A percentile compares a stretch with the other conserved stretches of the same genome.
These are phyloP conservation scores for Morphnarchus princeps DNA, from an alignment of 2,113 vertebrate species.

Conservation along the genomic window DNA sequence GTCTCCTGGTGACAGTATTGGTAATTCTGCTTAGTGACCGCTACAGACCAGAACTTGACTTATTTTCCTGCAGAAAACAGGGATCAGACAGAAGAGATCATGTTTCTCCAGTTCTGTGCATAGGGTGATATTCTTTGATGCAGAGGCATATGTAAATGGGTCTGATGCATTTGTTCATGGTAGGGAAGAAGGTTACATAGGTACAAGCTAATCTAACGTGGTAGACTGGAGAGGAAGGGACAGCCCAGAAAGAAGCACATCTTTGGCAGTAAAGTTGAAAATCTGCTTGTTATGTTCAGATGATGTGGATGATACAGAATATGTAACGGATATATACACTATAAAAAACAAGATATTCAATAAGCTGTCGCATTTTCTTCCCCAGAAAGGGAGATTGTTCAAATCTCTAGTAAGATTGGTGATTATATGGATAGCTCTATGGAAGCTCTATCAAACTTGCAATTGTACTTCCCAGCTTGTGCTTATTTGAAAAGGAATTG, in stretches of 20 bases:
- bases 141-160: background rate
- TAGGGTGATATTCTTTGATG: background rate
- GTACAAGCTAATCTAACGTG: no score
- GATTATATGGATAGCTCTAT: background rate
- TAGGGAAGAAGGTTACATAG: background rate
- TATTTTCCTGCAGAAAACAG: background rate
- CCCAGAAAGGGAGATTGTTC: background rate
- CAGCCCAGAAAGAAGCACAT: background rate
- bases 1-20: accelerated
- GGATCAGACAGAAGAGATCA: background rate
- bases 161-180: background rate
- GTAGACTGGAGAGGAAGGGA: background rate
- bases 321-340: background rate
- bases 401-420: no score
- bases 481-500: background rate
- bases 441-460: background rate
- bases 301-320: no score
- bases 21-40: background rate
- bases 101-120: background rate
- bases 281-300: background rate
- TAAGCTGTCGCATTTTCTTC: background rate
- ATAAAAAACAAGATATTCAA: accelerated
- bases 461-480: background rate
- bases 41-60: background rate
- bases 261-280: background rate